Percentiles rank a stretch among this genome's conserved stretches.
phyloP scores from a whole-genome alignment of 2,888 invertebrate species.

The Ctenicera cuprea region DNA sequence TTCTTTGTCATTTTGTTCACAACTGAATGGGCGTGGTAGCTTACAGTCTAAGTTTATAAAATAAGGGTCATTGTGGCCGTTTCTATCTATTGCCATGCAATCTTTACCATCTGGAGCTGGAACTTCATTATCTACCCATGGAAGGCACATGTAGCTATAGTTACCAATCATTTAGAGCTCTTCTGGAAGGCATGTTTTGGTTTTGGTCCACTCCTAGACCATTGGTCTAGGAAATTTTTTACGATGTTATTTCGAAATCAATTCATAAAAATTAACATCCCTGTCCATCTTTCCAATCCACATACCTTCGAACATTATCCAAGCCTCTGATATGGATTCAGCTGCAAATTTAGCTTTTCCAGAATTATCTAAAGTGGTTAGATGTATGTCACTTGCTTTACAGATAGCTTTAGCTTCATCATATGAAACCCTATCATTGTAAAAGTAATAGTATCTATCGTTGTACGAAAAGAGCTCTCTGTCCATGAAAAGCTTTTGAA shows the following conservation, averaged over 20 bases:
- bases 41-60: conserved; percentile 75
- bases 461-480: conserved; percentile 42
- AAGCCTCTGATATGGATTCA: conserved; percentile 73
- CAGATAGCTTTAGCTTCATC: conserved; percentile 47
- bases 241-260: neutral
- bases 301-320: conserved; percentile 38
- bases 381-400: conserved; percentile 38
- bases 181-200: conserved; percentile 27
- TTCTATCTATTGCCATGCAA: conserved; percentile 74
- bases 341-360: conserved; percentile 74
- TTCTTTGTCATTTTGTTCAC: conserved; percentile 17
- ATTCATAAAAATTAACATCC: too few species aligned
- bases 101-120: conserved; percentile 68
- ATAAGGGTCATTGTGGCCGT: conserved; percentile 74
- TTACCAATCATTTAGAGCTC: conserved; percentile 24
- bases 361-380: conserved; percentile 72
- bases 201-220: conserved; percentile 11
- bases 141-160: conserved; percentile 56
- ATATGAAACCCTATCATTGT: conserved; percentile 42
- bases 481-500: conserved; percentile 42
- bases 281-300: conserved; percentile 25
- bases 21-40: conserved; percentile 72
- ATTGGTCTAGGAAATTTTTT: neutral
- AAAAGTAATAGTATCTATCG: conserved; percentile 40
- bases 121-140: conserved; percentile 59